phyloP scores from a whole-genome alignment of 1,140 invertebrate species.

The Drosophila baimaii region DNA sequence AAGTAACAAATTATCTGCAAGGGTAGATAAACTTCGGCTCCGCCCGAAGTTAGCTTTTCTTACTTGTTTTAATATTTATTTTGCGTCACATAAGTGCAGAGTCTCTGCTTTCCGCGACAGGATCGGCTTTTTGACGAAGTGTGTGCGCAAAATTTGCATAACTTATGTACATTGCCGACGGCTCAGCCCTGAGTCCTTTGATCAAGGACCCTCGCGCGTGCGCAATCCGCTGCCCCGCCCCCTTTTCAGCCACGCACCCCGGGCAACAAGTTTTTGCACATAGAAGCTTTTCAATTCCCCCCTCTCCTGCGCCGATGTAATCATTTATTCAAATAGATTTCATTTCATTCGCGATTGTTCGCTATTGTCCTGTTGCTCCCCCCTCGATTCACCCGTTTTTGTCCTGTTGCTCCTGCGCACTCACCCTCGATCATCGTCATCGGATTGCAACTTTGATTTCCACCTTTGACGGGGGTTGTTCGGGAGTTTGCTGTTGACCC shows the following conservation, averaged over 20 bases:
- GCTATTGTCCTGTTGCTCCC: slow-evolving; percentile 31
- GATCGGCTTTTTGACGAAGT: slow-evolving; percentile 18
- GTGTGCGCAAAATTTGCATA: slow-evolving; percentile 49
- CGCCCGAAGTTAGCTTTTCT: too few relatives aligned
- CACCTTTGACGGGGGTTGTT: slow-evolving; percentile 11
- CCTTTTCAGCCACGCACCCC: slow-evolving; percentile 1
- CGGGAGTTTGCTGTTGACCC: not conserved
- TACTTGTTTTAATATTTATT: too few relatives aligned
- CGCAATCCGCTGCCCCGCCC: slow-evolving; percentile 15
- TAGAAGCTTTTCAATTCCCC: slow-evolving; percentile 25
- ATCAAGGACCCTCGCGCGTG: slow-evolving; percentile 75
- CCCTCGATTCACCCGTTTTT: slow-evolving; percentile 19
- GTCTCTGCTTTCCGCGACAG: slow-evolving; percentile 36
- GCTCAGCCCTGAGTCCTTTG: slow-evolving; percentile 50
- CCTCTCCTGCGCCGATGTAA: slow-evolving; percentile 37
- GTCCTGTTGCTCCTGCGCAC: slow-evolving; percentile 47
- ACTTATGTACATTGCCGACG: slow-evolving; percentile 51
- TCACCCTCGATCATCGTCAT: slow-evolving; percentile 23
- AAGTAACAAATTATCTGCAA: too few relatives aligned
- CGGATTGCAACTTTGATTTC: slow-evolving; percentile 16
- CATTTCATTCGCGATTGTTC: slow-evolving; percentile 63
- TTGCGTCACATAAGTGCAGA: not conserved
- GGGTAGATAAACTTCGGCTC: too few relatives aligned
- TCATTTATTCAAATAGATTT: slow-evolving; percentile 80
- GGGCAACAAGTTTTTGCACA: slow-evolving; percentile 63